These are phyloP conservation scores for Psittacara wagleri DNA, from an alignment of 2,113 vertebrate species.

Conservation along the genomic window DNA sequence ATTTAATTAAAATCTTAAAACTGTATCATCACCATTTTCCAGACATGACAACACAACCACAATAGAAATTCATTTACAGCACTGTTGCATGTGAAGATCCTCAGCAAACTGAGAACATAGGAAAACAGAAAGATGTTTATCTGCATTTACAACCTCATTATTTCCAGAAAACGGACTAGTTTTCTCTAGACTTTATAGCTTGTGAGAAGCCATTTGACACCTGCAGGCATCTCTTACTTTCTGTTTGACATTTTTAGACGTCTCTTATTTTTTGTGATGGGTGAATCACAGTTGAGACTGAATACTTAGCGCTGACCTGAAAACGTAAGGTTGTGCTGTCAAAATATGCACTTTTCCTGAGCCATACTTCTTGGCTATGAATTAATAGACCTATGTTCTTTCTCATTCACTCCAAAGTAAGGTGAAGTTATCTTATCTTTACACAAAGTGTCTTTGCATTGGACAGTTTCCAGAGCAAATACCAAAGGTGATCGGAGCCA, in stretches of 20 bases:
- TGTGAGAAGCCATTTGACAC: neutral
- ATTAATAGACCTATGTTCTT: neutral
- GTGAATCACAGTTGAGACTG: neutral
- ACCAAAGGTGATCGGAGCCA: neutral
- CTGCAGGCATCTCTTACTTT: constrained; percentile 4
- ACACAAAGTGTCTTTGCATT: neutral
- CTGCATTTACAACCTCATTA: neutral
- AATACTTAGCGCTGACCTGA: neutral
- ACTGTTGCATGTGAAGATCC: neutral
- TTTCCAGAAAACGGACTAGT: neutral
- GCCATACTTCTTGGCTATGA: neutral
- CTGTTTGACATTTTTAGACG: constrained; percentile 16
- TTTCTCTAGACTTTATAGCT: neutral
- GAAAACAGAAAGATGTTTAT: neutral
- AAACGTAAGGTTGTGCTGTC: neutral
- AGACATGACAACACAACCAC: neutral
- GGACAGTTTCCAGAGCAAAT: neutral
- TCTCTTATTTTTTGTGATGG: neutral
- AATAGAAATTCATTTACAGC: neutral
- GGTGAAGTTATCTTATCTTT: neutral
- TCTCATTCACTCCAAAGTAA: neutral
- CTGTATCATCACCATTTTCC: neutral
- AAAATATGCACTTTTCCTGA: neutral
- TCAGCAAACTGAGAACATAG: neutral
- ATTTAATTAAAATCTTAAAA: neutral